These are phyloP conservation scores for Lycia hirtaria DNA, from an alignment of 2,888 invertebrate genomes.

Conservation along the genomic window DNA sequence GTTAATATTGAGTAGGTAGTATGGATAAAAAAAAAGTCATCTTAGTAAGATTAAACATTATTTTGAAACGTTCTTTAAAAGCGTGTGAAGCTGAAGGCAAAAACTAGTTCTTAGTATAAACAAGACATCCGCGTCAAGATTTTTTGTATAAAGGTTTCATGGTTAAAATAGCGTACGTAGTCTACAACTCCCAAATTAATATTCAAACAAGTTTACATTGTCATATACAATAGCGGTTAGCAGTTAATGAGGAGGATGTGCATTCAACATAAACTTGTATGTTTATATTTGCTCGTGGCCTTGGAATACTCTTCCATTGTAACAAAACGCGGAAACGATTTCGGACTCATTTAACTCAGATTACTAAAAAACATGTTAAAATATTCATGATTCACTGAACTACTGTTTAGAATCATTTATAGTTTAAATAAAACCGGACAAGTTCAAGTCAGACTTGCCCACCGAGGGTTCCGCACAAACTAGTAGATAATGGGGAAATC, in stretches of 20 bases:
- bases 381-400: neutral
- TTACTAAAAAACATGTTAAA: neutral
- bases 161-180: neutral
- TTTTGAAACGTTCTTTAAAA: too few species aligned
- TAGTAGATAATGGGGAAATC: too few species aligned
- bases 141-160: too few species aligned
- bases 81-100: too few species aligned
- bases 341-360: neutral
- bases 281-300: constrained; percentile 42
- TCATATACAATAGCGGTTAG: constrained; percentile 38
- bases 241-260: constrained; percentile 51
- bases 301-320: constrained; percentile 34
- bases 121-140: too few species aligned
- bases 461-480: too few species aligned
- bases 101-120: too few species aligned
- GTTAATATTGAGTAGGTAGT: too few species aligned
- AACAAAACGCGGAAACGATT: constrained; percentile 12
- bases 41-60: too few species aligned
- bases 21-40: too few species aligned
- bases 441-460: too few species aligned
- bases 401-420: neutral
- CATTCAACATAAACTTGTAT: constrained; percentile 49
- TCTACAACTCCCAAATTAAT: constrained; percentile 31
- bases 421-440: too few species aligned
- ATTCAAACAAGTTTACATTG: constrained; percentile 42